Percentiles rank a stretch among this genome's conserved stretches.
Evolutionary conservation across 2,888 invertebrate species (phyloP).

Genomic region (Drosophila barbarae): DNA sequence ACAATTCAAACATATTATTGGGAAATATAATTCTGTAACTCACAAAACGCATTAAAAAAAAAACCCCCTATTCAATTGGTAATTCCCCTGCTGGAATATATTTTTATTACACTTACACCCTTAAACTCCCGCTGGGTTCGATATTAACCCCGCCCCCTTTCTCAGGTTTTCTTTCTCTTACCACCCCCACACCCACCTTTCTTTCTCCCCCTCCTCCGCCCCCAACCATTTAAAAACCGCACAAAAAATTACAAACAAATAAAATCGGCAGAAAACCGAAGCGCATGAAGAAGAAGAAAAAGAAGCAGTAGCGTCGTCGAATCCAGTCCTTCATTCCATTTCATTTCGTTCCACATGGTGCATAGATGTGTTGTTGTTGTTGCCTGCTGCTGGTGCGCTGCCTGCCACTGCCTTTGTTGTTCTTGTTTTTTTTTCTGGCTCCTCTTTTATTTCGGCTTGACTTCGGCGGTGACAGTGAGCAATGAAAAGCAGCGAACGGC

Average conservation of each 20-base stretch:
- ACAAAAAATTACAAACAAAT: slow-evolving; percentile 49
- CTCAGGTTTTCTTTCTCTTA: background rate
- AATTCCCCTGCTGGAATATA: slow-evolving; percentile 5
- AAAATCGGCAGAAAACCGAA: slow-evolving; percentile 48
- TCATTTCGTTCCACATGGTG: slow-evolving; percentile 62
- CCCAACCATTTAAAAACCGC: slow-evolving; percentile 16
- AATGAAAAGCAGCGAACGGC: slow-evolving; percentile 41
- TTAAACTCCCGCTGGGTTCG: slow-evolving; percentile 19
- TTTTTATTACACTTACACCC: slow-evolving; percentile 16
- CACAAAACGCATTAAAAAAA: background rate
- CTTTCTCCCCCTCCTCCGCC: background rate
- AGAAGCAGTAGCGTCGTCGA: slow-evolving; percentile 29
- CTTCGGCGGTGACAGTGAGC: slow-evolving; percentile 38
- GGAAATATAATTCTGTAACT: background rate
- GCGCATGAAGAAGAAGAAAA: slow-evolving; percentile 19
- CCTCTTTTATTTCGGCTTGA: slow-evolving; percentile 48
- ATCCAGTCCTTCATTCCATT: slow-evolving; percentile 57
- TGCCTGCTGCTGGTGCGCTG: slow-evolving; percentile 7
- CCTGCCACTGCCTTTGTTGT: slow-evolving; percentile 23
- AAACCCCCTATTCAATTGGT: background rate
- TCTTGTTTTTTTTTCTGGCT: slow-evolving; percentile 30
- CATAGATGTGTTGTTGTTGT: slow-evolving; percentile 39
- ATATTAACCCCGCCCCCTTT: slow-evolving; percentile 8
- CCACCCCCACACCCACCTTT: background rate
- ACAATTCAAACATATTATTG: background rate